Evolutionary conservation across 2,888 invertebrate genomes (phyloP), one percentile per base, ranked within the genome.

Genomic region (Allacma fusca): DNA sequence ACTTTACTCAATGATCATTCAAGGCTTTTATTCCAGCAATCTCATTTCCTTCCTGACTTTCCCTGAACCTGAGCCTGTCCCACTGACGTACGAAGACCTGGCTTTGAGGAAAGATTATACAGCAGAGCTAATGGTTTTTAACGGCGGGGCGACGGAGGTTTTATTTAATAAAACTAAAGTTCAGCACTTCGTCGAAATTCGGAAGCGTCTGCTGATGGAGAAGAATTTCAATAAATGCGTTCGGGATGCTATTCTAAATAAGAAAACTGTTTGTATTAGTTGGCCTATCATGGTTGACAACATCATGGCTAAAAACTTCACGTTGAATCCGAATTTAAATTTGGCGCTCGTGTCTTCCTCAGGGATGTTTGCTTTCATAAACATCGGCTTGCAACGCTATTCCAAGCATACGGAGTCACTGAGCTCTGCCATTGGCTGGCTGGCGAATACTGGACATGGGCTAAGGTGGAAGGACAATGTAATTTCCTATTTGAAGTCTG

Each of bases 21-120:
- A 43, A 2, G 26, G 40, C 4, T 43, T n/a, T 19, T 67, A 44
- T 44, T 43, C 40, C 28, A 43, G 43, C 19, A 43, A 67, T 26
- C 65, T 75, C 40, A 75, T 75, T 28, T 24, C 26, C 21, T 75
- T 67, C 67, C 75, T 75, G 23, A 43, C 67, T 9, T 67, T 75
- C 57, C 75, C 75, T 1, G 44, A 65, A n/a, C 44, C 75, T 9
- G 75, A 75, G 7, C 1, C 1, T 19, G 23, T 75, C 19, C 75
- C 75, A 2, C 40, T 9, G 12, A 67, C 75, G 1, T 44, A 67
- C 24, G 21, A 24, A 5, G 16, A 72, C 26, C n/a, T 72, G 28
- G 72, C 72, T 19, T 9, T 13, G 28, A 19, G 34, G 2, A 4
- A 9, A 1, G 29, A 62, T 23, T 72, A 28, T 28, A 24, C 21